Evolutionary conservation across 2,888 invertebrate genomes (phyloP), one percentile per base, ranked within the genome.

Genomic region (Stratiomys singularior): DNA sequence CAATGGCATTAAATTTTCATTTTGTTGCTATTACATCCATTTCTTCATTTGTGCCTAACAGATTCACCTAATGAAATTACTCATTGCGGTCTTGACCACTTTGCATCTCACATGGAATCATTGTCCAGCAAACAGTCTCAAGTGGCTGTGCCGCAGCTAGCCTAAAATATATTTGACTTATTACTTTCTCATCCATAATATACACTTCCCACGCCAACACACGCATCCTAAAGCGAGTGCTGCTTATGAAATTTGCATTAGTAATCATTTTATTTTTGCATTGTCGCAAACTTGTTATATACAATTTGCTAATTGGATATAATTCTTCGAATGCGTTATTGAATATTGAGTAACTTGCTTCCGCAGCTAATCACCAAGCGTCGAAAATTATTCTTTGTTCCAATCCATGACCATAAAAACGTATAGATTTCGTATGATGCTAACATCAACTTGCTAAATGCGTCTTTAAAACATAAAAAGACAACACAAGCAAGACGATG

Each of bases 261-360:
- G 37, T 66, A 66, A 66, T 66, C 66, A 28, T 11, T 30, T 66
- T 66, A 66, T 66, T 66, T 66, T 44, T 21, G 44, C 66, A 30
- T 66, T 63, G 11, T 18, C 52, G 52, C 18, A 52, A 52, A 52
- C 15, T 52, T 52, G 52, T 52, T 52, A 52, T 18, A 52, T 52
- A 25, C n/a, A 28, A 15, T 15, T 27, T 11, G 27, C 66, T 66
- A 66, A 66, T 66, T 66, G 66, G 66, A 66, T 66, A n/a, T 9
- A 18, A 37, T 37, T 9, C 7, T 3, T 15, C 3, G 52, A 52
- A 18, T n/a, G 52, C 52, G 15, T n/a, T 52, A 52, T 37, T 37
- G 4, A 64, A 27, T 28, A 30, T 64, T 9, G 18, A 66, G 37
- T 37, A 37, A 37, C 9, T 5, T 37, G 37, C 37, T 37, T 37